phyloP scores from a whole-genome alignment of 2,888 invertebrate genomes.

The Andrena bicolor region DNA sequence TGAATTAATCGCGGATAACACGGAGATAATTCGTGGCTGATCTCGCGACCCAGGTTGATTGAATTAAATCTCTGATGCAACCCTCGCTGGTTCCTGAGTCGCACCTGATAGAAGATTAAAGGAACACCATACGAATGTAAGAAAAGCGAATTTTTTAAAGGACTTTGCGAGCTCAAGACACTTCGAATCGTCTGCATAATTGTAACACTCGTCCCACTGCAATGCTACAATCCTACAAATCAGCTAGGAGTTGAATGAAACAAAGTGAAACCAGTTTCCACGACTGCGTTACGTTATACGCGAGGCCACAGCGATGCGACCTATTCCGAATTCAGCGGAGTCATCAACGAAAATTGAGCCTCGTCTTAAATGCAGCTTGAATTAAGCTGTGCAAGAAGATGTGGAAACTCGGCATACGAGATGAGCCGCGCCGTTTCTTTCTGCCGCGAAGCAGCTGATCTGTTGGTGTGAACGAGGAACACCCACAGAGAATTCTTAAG shows the following conservation, averaged over 20 bases:
- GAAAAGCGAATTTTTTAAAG: too few relatives aligned
- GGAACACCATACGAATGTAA: too few relatives aligned
- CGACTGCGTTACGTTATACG: background rate
- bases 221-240: background rate
- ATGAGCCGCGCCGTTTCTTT: background rate
- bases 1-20: conserved; percentile 64
- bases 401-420: background rate
- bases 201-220: background rate
- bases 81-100: background rate
- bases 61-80: conserved; percentile 14
- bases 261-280: background rate
- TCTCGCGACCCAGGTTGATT: background rate
- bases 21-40: conserved; percentile 38
- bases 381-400: background rate
- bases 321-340: background rate
- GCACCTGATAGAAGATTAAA: too few relatives aligned
- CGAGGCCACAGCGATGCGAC: background rate
- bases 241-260: background rate
- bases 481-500: conserved; percentile 47
- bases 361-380: background rate
- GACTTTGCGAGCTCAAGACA: too few relatives aligned
- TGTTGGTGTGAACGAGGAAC: conserved; percentile 20
- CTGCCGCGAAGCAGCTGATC: background rate
- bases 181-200: background rate
- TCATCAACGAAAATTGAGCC: conserved; percentile 9